Evolutionary conservation across 2,888 invertebrate genomes (phyloP).

Genomic region (Meghimatium bilineatum): DNA sequence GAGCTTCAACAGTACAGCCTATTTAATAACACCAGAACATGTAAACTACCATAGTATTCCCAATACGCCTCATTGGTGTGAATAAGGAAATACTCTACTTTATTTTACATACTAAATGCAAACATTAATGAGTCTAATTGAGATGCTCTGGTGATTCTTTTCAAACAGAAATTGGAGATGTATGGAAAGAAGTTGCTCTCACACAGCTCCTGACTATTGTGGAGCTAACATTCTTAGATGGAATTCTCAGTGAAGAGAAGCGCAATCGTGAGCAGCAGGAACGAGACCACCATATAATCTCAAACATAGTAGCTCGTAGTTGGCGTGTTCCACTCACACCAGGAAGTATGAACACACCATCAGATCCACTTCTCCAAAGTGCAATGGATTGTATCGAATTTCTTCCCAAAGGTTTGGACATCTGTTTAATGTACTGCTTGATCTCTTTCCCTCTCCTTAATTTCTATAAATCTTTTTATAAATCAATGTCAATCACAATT

Average conservation of each 20-base stretch:
- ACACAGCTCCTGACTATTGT: slow-evolving; percentile 71
- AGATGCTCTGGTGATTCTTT: background rate
- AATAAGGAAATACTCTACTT: too few relatives aligned
- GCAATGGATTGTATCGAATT: slow-evolving; percentile 72
- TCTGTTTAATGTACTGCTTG: background rate
- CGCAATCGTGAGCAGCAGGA: slow-evolving; percentile 52
- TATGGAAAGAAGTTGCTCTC: slow-evolving; percentile 72
- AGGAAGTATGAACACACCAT: slow-evolving; percentile 44
- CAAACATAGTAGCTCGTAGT: slow-evolving; percentile 65
- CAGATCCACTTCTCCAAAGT: slow-evolving; percentile 69
- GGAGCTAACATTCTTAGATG: slow-evolving; percentile 74
- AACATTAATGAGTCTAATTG: background rate
- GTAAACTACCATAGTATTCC: too few relatives aligned
- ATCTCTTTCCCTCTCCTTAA: background rate
- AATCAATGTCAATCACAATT: too few relatives aligned
- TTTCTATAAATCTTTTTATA: too few relatives aligned
- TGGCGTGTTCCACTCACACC: slow-evolving; percentile 59
- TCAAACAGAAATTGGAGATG: slow-evolving; percentile 64
- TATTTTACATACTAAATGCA: background rate
- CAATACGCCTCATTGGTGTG: too few relatives aligned
- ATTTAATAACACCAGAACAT: too few relatives aligned
- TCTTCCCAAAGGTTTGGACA: slow-evolving; percentile 62
- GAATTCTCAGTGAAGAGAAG: slow-evolving; percentile 65
- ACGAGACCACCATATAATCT: slow-evolving; percentile 61
- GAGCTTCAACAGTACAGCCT: too few relatives aligned